Evolutionary conservation across 2,113 vertebrate genomes (phyloP).

Genomic region (Furnarius figulus): DNA sequence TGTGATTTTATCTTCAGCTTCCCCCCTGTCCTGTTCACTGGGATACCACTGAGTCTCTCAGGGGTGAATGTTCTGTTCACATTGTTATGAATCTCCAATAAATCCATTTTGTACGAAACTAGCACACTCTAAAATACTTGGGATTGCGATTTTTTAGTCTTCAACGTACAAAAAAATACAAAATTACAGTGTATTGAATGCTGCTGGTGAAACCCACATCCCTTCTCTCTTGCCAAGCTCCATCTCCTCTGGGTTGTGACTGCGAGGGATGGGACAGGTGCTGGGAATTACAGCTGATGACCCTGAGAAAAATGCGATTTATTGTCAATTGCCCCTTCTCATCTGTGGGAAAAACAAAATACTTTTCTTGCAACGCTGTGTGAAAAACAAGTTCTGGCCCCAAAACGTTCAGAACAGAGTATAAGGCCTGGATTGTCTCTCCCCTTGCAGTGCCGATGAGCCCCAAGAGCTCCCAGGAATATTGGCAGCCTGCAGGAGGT

Average conservation of each 20-base stretch:
- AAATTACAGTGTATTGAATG: background rate
- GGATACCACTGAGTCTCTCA: background rate
- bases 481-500: slow-evolving; percentile 40
- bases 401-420: slow-evolving; percentile 10
- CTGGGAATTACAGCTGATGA: slow-evolving; percentile 5
- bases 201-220: background rate
- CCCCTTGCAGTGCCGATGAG: slow-evolving; percentile 34
- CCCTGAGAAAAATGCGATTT: slow-evolving; percentile 46
- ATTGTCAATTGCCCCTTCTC: slow-evolving; percentile 14
- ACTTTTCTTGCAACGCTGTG: slow-evolving; percentile 45
- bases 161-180: background rate
- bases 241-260: background rate
- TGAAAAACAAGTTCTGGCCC: slow-evolving; percentile 54
- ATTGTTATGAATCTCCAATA: background rate
- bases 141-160: background rate
- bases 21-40: background rate
- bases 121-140: background rate
- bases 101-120: background rate
- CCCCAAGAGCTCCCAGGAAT: slow-evolving; percentile 36
- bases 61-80: background rate
- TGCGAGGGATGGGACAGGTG: background rate
- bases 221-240: background rate
- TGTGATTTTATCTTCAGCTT: background rate
- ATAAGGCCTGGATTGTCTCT: background rate
- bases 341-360: slow-evolving; percentile 63